Conservation (phyloP, 2,797 vertebrate genomes). For the Sebastes steindachneri region DNA sequence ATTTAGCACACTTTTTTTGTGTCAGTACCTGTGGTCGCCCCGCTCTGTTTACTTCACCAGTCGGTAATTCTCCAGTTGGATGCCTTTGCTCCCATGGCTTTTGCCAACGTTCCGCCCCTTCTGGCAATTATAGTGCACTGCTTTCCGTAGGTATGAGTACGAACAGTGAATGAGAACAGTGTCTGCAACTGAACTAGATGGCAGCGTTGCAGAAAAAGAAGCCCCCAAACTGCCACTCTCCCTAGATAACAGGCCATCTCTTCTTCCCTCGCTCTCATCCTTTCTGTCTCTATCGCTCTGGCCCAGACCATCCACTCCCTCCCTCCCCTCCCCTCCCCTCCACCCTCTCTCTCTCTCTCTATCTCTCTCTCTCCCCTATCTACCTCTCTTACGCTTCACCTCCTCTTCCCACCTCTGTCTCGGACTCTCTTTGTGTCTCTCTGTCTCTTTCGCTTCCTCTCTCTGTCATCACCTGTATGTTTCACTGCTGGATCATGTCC, state of each 20-base stretch:
- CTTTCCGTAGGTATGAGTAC: not conserved
- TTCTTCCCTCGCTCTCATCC: slow-evolving; percentile 6
- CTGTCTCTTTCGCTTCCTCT: slow-evolving; percentile 23
- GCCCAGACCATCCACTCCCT: slow-evolving; percentile 14
- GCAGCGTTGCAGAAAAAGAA: slow-evolving; percentile 50
- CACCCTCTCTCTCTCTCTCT: not conserved
- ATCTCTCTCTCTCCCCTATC: not conserved
- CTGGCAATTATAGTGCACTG: not conserved
- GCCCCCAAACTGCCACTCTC: slow-evolving; percentile 55
- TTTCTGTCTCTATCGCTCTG: slow-evolving; percentile 31
- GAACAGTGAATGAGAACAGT: not conserved
- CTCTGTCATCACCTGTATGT: slow-evolving; percentile 43
- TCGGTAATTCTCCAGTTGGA: slow-evolving; percentile 45
- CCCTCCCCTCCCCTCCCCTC: slow-evolving; percentile 1
- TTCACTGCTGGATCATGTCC: slow-evolving; percentile 51
- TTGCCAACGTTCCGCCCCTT: slow-evolving; percentile 35
- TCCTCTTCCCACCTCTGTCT: slow-evolving; percentile 21
- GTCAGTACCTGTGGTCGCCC: slow-evolving; percentile 17
- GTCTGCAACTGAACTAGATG: slow-evolving; percentile 33
- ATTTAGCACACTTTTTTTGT: slow-evolving; percentile 5
- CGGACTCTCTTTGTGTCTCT: slow-evolving; percentile 15
- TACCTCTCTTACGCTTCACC: slow-evolving; percentile 30
- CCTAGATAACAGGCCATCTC: slow-evolving; percentile 38
- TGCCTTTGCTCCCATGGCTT: slow-evolving; percentile 45
- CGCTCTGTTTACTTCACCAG: slow-evolving; percentile 34